Conservation (phyloP, 2,888 invertebrate species). For the Venusia cambrica region DNA sequence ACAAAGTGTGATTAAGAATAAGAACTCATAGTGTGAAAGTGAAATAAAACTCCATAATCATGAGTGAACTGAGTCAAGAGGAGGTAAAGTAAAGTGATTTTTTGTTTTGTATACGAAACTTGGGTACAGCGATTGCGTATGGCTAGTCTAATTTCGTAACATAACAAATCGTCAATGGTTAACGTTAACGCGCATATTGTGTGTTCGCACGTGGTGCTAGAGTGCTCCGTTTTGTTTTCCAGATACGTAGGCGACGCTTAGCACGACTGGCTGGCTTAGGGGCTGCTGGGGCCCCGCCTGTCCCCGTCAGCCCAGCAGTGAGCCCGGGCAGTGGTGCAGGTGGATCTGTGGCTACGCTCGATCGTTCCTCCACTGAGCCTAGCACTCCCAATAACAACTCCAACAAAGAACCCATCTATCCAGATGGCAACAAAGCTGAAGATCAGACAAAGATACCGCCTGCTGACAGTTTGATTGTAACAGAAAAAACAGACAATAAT, state of each 20-base stretch:
- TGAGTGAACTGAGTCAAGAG: constrained; percentile 94
- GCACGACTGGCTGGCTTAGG: constrained; percentile 85
- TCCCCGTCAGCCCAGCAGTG: constrained; percentile 58
- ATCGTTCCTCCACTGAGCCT: constrained; percentile 55
- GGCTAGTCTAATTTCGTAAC: constrained; percentile 79
- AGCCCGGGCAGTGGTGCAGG: constrained; percentile 61
- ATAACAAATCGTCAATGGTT: constrained; percentile 75
- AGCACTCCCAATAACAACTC: constrained; percentile 55
- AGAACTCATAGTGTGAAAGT: constrained; percentile 40
- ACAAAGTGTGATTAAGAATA: constrained; percentile 50
- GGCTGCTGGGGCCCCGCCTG: constrained; percentile 61
- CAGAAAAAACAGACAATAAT: constrained; percentile 72
- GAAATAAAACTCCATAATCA: constrained; percentile 56
- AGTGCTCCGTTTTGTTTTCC: constrained; percentile 51
- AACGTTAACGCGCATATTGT: constrained; percentile 47
- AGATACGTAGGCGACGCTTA: constrained; percentile 89
- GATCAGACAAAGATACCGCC: constrained; percentile 68
- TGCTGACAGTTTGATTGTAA: constrained; percentile 71
- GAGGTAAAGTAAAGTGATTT: constrained; percentile 89
- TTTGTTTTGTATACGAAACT: constrained; percentile 66
- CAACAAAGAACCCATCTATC: constrained; percentile 63
- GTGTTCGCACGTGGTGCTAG: constrained; percentile 52
- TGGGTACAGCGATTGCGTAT: constrained; percentile 71
- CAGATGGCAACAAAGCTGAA: constrained; percentile 61
- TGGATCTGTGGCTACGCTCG: constrained; percentile 47